Evolutionary conservation across 2,888 invertebrate genomes (phyloP).

Genomic region (Melanostoma mellinum): DNA sequence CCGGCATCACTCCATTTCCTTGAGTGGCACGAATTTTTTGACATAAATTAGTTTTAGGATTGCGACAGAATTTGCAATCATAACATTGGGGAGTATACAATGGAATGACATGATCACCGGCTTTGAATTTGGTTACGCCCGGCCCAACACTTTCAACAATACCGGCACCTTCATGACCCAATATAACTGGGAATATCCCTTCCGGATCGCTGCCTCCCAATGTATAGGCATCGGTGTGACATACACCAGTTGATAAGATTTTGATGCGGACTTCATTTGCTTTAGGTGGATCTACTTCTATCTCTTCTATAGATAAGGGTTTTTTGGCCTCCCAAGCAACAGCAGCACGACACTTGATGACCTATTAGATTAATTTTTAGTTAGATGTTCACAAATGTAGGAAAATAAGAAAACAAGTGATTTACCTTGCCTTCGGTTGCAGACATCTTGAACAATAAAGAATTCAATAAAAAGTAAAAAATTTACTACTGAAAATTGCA

Average conservation of each 20-base stretch:
- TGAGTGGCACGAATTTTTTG: constrained; percentile 94
- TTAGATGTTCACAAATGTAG: too few relatives aligned
- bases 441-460: constrained; percentile 41
- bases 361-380: constrained; percentile 81
- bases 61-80: constrained; percentile 97
- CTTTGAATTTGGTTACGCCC: constrained; percentile 92
- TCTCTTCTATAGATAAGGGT: constrained; percentile 93
- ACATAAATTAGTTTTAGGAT: constrained; percentile 98
- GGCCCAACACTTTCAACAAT: constrained; percentile 98
- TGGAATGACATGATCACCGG: constrained; percentile 98
- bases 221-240: constrained; percentile 97
- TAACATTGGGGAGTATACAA: constrained; percentile 98
- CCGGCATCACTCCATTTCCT: constrained; percentile 95
- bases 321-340: constrained; percentile 98
- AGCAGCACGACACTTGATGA: constrained; percentile 96
- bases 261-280: constrained; percentile 95
- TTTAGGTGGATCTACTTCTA: constrained; percentile 97
- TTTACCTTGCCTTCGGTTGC: constrained; percentile 70
- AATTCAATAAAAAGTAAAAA: too few relatives aligned
- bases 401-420: neutral
- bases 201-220: constrained; percentile 94
- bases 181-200: constrained; percentile 94
- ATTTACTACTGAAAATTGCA: too few relatives aligned
- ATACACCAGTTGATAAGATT: constrained; percentile 90
- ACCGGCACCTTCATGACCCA: constrained; percentile 98